phyloP scores from a whole-genome alignment of 2,797 vertebrate species.

The Chelon labrosus region DNA sequence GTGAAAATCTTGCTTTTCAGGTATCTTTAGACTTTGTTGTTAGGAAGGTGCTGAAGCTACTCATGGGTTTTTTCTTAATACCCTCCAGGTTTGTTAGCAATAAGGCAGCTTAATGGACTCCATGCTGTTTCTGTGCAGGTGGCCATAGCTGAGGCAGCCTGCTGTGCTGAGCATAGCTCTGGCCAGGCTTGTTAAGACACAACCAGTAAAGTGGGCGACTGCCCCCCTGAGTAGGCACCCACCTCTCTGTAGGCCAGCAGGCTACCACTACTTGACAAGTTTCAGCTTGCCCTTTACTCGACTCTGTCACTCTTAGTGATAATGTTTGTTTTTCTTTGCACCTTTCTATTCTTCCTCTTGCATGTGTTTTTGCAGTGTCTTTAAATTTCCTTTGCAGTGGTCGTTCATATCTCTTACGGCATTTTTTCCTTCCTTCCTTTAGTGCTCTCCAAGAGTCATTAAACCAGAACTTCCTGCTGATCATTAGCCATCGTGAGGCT shows the following conservation, averaged over 20 bases:
- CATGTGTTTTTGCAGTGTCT: neutral
- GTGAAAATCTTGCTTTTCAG: slow-evolving; percentile 4
- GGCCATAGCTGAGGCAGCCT: slow-evolving; percentile 64
- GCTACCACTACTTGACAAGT: slow-evolving; percentile 88
- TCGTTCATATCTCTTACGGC: neutral
- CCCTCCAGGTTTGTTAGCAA: slow-evolving; percentile 39
- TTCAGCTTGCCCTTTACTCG: slow-evolving; percentile 89
- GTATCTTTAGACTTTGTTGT: neutral
- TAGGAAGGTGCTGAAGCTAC: slow-evolving; percentile 9
- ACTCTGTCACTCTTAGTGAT: slow-evolving; percentile 76
- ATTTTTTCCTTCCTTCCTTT: slow-evolving; percentile 79
- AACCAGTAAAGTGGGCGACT: slow-evolving; percentile 77
- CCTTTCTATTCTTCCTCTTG: slow-evolving; percentile 13
- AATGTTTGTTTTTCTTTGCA: slow-evolving; percentile 53
- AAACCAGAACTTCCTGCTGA: slow-evolving; percentile 99
- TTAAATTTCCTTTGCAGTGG: neutral
- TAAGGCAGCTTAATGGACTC: slow-evolving; percentile 43
- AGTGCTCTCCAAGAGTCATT: slow-evolving; percentile 97
- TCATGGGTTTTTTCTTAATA: slow-evolving; percentile 23
- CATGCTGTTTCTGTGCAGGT: slow-evolving; percentile 79
- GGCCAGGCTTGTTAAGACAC: slow-evolving; percentile 91
- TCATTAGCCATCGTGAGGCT: slow-evolving; percentile 97
- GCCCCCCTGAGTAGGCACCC: slow-evolving; percentile 65
- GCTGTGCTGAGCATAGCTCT: slow-evolving; percentile 73
- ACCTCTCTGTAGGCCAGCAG: slow-evolving; percentile 73